Conservation (phyloP, 2,113 vertebrate genomes). For the Poicephalus gulielmi region DNA sequence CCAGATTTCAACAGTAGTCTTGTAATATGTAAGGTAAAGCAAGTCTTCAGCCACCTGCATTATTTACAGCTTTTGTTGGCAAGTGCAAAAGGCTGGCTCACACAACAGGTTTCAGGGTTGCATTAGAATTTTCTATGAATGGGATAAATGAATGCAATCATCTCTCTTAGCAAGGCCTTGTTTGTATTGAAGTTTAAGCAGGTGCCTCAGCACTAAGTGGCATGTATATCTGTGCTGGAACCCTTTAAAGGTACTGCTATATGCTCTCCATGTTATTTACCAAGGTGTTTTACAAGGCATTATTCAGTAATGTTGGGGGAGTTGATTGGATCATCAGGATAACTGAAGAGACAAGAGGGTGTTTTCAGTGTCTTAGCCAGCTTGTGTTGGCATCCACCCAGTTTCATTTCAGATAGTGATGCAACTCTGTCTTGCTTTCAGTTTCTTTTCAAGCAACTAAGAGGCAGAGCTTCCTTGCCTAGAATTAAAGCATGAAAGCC, state of each 20-base stretch:
- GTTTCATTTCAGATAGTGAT: slow-evolving; percentile 12
- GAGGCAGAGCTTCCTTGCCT: background rate
- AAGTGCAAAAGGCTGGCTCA: background rate
- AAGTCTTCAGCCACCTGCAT: background rate
- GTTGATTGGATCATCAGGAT: background rate
- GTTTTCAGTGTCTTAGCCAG: slow-evolving; percentile 17
- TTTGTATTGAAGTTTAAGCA: background rate
- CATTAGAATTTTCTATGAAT: background rate
- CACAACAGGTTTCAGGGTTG: background rate
- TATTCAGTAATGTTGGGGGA: background rate
- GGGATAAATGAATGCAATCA: background rate
- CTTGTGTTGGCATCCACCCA: background rate
- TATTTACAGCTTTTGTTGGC: background rate
- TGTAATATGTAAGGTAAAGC: background rate
- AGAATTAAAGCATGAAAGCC: background rate
- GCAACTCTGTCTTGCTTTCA: background rate
- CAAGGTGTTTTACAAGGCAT: background rate
- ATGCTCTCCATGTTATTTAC: background rate
- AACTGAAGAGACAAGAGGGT: background rate
- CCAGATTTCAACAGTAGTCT: background rate
- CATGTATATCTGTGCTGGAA: background rate
- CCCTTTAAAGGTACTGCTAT: background rate
- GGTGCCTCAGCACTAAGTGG: background rate
- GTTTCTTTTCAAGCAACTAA: slow-evolving; percentile 28
- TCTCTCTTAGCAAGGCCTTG: background rate